Percentiles rank a stretch among this genome's conserved stretches.
These are phyloP conservation scores for Notodonta ziczac DNA, from an alignment of 2,888 invertebrate species.

Conservation along the genomic window DNA sequence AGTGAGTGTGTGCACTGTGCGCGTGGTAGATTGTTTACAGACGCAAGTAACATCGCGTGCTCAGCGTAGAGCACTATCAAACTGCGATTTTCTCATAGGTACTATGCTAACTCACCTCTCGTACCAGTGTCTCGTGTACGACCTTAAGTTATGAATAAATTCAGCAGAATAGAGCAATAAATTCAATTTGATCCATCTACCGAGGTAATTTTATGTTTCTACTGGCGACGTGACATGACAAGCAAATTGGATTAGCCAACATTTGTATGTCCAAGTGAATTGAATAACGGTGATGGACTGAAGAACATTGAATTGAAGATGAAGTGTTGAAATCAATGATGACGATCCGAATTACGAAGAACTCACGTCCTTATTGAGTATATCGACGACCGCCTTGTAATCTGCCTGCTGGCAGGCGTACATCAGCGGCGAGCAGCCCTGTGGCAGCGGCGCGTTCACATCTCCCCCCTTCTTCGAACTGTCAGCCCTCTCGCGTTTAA, in stretches of 20 bases:
- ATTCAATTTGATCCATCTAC: neutral
- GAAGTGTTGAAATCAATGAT: neutral
- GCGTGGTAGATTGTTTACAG: slow-evolving; percentile 59
- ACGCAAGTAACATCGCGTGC: slow-evolving; percentile 69
- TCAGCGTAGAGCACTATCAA: slow-evolving; percentile 38
- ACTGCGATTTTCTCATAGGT: neutral
- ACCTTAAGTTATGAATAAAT: neutral
- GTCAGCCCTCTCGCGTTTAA: slow-evolving; percentile 74
- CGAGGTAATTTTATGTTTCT: neutral
- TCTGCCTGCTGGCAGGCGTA: slow-evolving; percentile 96
- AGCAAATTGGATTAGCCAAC: slow-evolving; percentile 5
- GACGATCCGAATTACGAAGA: slow-evolving; percentile 9
- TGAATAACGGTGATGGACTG: neutral
- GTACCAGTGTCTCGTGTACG: too few species aligned
- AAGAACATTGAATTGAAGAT: neutral
- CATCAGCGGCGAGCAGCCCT: slow-evolving; percentile 94
- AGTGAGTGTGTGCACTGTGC: slow-evolving; percentile 15
- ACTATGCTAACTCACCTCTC: neutral
- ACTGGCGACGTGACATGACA: neutral
- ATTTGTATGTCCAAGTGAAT: slow-evolving; percentile 11
- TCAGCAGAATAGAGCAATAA: neutral
- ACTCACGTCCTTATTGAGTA: slow-evolving; percentile 91
- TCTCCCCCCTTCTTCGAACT: slow-evolving; percentile 62
- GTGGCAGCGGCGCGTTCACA: slow-evolving; percentile 77
- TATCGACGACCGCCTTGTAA: slow-evolving; percentile 89